Evolutionary conservation across 2,888 invertebrate species (phyloP).

Genomic region (Cartodere bifasciata): DNA sequence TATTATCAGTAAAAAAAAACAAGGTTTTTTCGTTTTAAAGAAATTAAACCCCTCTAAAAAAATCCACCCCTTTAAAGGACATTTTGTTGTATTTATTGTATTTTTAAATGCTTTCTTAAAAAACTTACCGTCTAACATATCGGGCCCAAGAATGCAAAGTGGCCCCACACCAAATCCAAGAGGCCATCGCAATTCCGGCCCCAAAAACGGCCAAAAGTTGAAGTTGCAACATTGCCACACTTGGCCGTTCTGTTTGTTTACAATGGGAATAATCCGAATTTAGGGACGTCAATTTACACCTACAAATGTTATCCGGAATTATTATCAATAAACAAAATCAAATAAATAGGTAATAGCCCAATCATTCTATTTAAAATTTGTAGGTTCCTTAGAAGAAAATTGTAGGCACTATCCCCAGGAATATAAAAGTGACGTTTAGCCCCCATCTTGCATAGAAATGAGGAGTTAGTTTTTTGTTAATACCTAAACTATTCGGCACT

Average conservation of each 20-base stretch:
- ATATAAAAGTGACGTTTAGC: no score
- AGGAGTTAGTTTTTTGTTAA: no score
- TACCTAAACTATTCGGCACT: no score
- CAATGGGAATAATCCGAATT: slow-evolving; percentile 42
- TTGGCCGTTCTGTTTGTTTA: slow-evolving; percentile 57
- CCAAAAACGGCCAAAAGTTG: slow-evolving; percentile 75
- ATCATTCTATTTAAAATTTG: no score
- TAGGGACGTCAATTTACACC: slow-evolving; percentile 36
- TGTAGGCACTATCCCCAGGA: no score
- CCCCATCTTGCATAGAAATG: no score
- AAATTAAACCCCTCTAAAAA: no score
- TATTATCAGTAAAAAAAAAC: no score
- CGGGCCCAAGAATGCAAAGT: slow-evolving; percentile 77
- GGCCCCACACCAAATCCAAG: slow-evolving; percentile 87
- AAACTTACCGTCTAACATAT: slow-evolving; percentile 60
- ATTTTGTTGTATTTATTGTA: background rate
- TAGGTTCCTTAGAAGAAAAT: no score
- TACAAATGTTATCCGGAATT: slow-evolving; percentile 21
- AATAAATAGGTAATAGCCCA: background rate
- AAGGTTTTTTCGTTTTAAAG: no score
- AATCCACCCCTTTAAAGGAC: no score
- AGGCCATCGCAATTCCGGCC: slow-evolving; percentile 78
- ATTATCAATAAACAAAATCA: slow-evolving; percentile 1
- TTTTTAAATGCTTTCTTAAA: background rate
- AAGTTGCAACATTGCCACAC: slow-evolving; percentile 67